Percentiles rank a stretch among this genome's conserved stretches.
Conservation (phyloP, 1,140 invertebrate species). For the Drosophila nannoptera region DNA sequence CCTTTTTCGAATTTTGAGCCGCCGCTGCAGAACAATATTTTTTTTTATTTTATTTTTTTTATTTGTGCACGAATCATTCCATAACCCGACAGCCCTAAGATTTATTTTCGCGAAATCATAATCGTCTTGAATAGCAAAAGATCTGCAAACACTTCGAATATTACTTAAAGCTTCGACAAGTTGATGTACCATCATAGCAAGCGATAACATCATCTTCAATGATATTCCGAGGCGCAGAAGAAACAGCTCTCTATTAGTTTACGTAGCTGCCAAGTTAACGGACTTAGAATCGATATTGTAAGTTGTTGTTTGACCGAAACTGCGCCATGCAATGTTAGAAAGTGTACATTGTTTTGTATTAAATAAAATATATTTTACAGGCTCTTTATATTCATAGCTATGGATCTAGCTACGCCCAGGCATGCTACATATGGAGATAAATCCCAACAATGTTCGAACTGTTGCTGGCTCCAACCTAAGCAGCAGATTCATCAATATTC, state of each 20-base stretch:
- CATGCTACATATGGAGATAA: neutral
- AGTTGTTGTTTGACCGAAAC: neutral
- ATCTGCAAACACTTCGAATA: neutral
- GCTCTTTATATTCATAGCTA: constrained; percentile 7
- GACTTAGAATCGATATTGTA: constrained; percentile 15
- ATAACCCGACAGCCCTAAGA: neutral
- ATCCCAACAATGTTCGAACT: neutral
- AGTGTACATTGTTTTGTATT: neutral
- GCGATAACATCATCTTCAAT: neutral
- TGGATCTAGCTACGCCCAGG: neutral
- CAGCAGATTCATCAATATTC: neutral
- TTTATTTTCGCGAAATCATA: neutral
- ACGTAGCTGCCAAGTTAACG: neutral
- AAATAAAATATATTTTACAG: constrained; percentile 10
- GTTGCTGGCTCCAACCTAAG: neutral
- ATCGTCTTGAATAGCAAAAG: neutral
- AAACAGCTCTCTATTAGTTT: neutral
- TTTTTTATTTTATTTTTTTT: neutral
- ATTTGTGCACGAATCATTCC: neutral
- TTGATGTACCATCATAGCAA: too few species aligned
- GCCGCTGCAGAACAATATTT: neutral
- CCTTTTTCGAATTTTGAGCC: too few species aligned
- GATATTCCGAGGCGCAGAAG: neutral
- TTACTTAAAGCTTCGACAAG: neutral
- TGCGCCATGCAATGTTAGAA: neutral